Evolutionary conservation across 2,797 vertebrate species (phyloP), one percentile per base, ranked within the genome.

Genomic region (Semotilus atromaculatus): DNA sequence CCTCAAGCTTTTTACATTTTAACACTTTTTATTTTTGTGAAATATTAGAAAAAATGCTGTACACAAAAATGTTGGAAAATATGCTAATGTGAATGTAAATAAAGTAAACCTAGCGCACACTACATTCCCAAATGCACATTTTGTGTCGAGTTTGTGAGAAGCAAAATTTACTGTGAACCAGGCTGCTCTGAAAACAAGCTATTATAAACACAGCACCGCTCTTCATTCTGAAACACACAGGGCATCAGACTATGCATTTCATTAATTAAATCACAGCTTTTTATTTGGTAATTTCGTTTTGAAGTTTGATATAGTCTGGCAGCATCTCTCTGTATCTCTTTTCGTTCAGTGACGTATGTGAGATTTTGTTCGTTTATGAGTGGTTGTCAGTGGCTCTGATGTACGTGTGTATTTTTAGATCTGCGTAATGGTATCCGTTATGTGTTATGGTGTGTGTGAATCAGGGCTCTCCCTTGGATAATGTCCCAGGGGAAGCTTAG

Each of bases 391-490:
- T n/a, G 45, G 31, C 29, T 51, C 64, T 80, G 66, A 70, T 81
- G 62, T 71, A 9, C 34, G 53, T 26, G 16, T 60, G 11, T 75
- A 82, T 82, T 80, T 85, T 85, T 88, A 86, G 80, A 60, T 18
- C n/a, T 29, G 29, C 10, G 76, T 76, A 74, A 86, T 71, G 48
- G 48, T 83, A 81, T 85, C 80, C 21, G 73, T 16, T 62, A 8
- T 58, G 66, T 84, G 53, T 76, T 8, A 71, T 7, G 26, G 60
- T 83, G 84, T 80, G 45, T 85, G 51, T 70, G 29, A 82, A 26
- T 72, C 34, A 73, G 45, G 72, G 62, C 82, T 79, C 21, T 72
- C 38, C 51, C 38, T 70, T 84, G 66, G 29, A 72, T 71, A 16
- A 34, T 11, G n/a, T n/a, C n/a, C n/a, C n/a, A n/a, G n/a, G n/a